These are phyloP conservation scores for Phytoseiulus persimilis DNA, from an alignment of 2,888 invertebrate genomes.

Conservation along the genomic window DNA sequence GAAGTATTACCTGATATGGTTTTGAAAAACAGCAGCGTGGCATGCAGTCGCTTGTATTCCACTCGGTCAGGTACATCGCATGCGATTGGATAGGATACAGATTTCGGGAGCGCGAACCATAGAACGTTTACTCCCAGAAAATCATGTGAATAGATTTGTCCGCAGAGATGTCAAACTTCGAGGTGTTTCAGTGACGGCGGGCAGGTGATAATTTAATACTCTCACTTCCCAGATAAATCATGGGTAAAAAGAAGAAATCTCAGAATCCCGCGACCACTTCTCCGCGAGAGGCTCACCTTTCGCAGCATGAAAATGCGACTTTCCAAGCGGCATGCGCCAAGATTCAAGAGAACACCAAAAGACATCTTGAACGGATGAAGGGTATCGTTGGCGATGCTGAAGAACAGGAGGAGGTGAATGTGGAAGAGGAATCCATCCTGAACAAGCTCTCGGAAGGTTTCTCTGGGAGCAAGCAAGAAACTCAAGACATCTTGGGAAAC, in stretches of 20 bases:
- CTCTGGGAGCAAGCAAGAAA: background rate
- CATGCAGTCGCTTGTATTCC: background rate
- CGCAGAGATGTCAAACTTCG: background rate
- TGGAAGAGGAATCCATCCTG: background rate
- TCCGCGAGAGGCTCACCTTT: background rate
- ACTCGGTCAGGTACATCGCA: no score
- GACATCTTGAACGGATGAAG: conserved; percentile 24
- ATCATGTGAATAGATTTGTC: no score
- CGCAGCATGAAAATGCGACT: background rate
- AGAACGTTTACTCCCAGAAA: no score
- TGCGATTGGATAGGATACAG: no score
- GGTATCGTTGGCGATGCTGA: background rate
- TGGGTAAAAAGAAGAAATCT: background rate
- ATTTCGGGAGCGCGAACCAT: no score
- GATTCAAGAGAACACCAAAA: conserved; percentile 1
- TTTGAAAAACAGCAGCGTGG: background rate
- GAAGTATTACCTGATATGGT: background rate
- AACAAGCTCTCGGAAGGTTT: background rate
- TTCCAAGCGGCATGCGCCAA: conserved; percentile 25
- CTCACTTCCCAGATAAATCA: background rate
- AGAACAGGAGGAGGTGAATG: background rate
- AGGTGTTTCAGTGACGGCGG: background rate
- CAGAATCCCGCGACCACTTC: background rate
- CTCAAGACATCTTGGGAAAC: background rate
- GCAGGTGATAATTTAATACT: background rate